Evolutionary conservation across 2,113 vertebrate species (phyloP).

Genomic region (Xenus cinereus): DNA sequence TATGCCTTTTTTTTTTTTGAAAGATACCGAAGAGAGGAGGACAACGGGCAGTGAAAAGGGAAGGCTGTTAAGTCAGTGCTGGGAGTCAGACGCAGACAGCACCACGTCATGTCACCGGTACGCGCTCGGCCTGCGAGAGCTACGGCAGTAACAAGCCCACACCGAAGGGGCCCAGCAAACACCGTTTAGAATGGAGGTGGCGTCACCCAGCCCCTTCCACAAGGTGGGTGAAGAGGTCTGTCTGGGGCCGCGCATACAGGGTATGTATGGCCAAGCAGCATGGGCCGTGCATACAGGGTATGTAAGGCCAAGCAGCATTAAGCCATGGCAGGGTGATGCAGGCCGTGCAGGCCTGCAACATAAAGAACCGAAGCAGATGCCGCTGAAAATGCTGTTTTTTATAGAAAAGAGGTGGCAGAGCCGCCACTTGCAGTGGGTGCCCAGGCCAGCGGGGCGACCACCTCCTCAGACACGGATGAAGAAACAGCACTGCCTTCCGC

Average conservation of each 20-base stretch:
- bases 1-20: not conserved
- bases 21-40: not conserved
- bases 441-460: not conserved
- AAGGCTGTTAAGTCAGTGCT: not conserved
- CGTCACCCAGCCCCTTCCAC: not conserved
- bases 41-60: not conserved
- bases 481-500: not conserved
- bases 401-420: not conserved
- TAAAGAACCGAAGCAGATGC: not conserved
- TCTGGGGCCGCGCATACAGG: rapidly evolving
- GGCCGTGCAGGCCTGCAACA: rapidly evolving
- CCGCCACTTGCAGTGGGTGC: not conserved
- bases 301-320: not conserved
- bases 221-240: no score
- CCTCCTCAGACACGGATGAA: not conserved
- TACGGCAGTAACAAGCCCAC: not conserved
- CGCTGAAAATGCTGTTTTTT: not conserved
- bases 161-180: rapidly evolving
- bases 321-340: not conserved
- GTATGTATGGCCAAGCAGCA: not conserved
- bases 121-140: rapidly evolving
- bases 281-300: no score
- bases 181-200: not conserved
- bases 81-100: not conserved
- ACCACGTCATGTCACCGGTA: not conserved